Base-by-base conservation (phyloP, 64 coral and sea anemone species). In the Hydrozoanthus tunicans region DNA sequence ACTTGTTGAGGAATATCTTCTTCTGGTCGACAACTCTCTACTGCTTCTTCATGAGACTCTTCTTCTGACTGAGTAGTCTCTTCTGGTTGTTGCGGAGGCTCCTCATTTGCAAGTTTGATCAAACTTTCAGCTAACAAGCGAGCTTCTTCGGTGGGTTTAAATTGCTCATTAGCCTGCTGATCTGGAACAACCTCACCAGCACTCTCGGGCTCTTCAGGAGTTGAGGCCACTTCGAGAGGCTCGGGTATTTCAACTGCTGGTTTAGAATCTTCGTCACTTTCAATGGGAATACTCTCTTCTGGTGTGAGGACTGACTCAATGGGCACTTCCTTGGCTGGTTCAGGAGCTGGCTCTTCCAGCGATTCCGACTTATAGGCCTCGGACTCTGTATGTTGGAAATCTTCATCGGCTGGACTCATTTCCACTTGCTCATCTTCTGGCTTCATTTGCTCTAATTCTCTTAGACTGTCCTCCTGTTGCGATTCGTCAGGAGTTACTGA, bases 361-460 rank as follows among this genome's bases (percentile, higher is more conserved):
- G 64, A 20, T 71, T 55, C 23, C 15, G 56, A 70, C 26, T 82
- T 12, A 12, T 82, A 82, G 6, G 80, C 17, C 60, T 82, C 80
- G 5, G 32, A 51, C 53, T 82, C 80, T 15, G 80, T 82, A 5
- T 53, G 80, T 65, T 82, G 80, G 11, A 73, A 51, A 43, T 74
- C 67, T 26, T 75, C 69, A 14, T 5, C 69, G 32, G 68, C 54
- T 74, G 84, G 55, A 88, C 68, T 59, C 0, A 43, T 11, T 60
- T 72, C 84, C 6, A 57, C 20, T 27, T 88, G 84, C 51, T 88
- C 84, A 54, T 88, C 84, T 56, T 88, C 84, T 88, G 84, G 84
- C 59, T 6, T 73, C 11, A 73, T 60, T 17, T 75, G 23, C 32
- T 82, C 60, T 53, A 10, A 14, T 82, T 72, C 84, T 60, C 26